Percentiles rank a stretch among this genome's conserved stretches.
phyloP scores from a whole-genome alignment of 2,113 vertebrate species.

The Carollia perspicillata region DNA sequence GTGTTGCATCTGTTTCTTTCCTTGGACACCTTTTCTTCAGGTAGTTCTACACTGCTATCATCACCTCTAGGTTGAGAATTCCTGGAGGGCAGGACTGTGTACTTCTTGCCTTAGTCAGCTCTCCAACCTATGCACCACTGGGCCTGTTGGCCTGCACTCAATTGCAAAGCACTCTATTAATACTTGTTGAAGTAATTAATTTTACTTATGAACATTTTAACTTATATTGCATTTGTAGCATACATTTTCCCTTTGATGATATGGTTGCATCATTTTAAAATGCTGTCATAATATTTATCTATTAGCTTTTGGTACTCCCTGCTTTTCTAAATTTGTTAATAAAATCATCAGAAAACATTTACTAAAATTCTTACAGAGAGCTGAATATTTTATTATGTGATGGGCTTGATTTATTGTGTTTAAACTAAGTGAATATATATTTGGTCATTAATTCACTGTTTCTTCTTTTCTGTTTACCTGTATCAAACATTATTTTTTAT shows the following conservation, averaged over 20 bases:
- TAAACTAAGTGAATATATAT: not conserved
- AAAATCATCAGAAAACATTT: not conserved
- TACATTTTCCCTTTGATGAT: not conserved
- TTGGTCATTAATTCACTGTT: not conserved
- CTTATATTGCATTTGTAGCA: not conserved
- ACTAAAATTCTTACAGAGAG: not conserved
- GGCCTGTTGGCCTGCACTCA: not conserved
- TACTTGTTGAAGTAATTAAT: not conserved
- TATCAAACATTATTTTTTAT: not conserved
- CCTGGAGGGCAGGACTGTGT: not conserved
- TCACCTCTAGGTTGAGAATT: not conserved
- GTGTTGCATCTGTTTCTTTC: not conserved
- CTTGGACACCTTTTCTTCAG: not conserved
- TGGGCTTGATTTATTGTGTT: not conserved
- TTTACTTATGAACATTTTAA: not conserved
- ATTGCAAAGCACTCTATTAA: not conserved
- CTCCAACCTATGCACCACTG: not conserved
- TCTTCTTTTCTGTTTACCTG: not conserved
- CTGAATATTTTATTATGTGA: not conserved
- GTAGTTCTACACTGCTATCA: not conserved
- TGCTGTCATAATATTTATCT: not conserved
- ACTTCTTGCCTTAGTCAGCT: not conserved
- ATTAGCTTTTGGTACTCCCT: not conserved
- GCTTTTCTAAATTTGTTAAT: not conserved
- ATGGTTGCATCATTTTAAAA: not conserved